Evolutionary conservation across 1,140 invertebrate genomes (phyloP).

Genomic region (Psix sp.): DNA sequence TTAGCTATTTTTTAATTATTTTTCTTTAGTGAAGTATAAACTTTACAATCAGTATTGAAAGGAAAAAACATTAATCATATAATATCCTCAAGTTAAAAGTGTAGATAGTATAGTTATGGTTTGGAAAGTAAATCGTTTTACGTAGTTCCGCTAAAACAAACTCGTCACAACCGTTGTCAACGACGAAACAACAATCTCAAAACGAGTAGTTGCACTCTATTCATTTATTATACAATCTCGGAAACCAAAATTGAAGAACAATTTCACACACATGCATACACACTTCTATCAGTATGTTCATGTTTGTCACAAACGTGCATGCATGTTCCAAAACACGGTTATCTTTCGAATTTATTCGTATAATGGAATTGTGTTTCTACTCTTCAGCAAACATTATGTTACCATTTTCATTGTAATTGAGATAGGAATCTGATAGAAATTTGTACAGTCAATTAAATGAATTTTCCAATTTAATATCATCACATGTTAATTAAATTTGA

Average conservation of each 20-base stretch:
- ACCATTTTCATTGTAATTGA: background rate
- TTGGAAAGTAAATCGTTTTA: conserved; percentile 24
- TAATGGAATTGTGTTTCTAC: conserved; percentile 15
- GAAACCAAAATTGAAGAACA: conserved; percentile 28
- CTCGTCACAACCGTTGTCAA: conserved; percentile 55
- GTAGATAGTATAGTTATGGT: conserved; percentile 15
- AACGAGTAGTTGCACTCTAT: conserved; percentile 62
- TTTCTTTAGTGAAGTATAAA: no score
- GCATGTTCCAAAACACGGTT: conserved; percentile 6
- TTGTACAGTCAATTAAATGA: background rate
- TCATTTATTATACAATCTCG: conserved; percentile 63
- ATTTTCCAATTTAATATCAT: background rate
- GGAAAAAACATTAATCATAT: no score
- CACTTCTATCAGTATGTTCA: background rate
- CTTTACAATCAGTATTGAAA: no score
- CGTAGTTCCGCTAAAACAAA: conserved; percentile 26
- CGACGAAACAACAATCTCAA: conserved; percentile 60
- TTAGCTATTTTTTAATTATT: no score
- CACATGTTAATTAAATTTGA: no score
- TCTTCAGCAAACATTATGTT: conserved; percentile 16
- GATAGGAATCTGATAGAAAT: background rate
- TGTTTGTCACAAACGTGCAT: conserved; percentile 4
- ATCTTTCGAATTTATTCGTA: conserved; percentile 26
- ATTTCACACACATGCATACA: conserved; percentile 17
- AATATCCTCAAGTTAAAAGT: no score